Evolutionary conservation across 2,797 vertebrate species (phyloP), one percentile per base, ranked within the genome.

Genomic region (Semotilus atromaculatus): DNA sequence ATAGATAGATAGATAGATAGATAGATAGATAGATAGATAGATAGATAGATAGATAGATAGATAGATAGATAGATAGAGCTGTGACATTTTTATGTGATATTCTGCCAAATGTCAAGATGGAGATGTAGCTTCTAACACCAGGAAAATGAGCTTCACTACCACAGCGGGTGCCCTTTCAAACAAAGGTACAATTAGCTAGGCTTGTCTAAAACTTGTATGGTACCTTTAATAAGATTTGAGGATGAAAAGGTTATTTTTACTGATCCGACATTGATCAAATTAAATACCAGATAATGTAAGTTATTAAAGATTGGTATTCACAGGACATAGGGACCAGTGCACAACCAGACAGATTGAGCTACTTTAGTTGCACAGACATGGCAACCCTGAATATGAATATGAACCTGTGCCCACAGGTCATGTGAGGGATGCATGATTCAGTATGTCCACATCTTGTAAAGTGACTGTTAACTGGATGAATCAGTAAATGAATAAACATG

Each of bases 401-500:
- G 68, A n/a, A 80, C 29, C 58, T 70, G 66, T 40, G 51, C 73
- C 73, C 66, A 70, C 79, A 70, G 66, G 48, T 81, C 71, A 71
- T 71, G 66, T 71, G n/a, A 18, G 51, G 34, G 80, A 81, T 71
- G 67, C 8, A 64, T 14, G 55, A 1, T 53, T 55, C 31, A 80
- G 31, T 58, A 81, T 81, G 67, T 58, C 34, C 51, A 55, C n/a
- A 43, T 71, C 67, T 55, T 55, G 48, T 40, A 55, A 81, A 81
- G 23, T 40, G 48, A 55, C 14, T 67, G 64, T 26, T 70, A 55
- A 51, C 64, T 40, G 13, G 21, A 51, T 70, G 48, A 71, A 81
- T 81, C 79, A 81, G 66, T 58, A 58, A 81, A 70, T 81, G 0
- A 80, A 67, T 80, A 80, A 80, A 81, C 67, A 72, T 70, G 51